Evolutionary conservation across 2,888 invertebrate species (phyloP), one percentile per base, ranked within the genome.

Genomic region (Listrodromus nycthemerus): DNA sequence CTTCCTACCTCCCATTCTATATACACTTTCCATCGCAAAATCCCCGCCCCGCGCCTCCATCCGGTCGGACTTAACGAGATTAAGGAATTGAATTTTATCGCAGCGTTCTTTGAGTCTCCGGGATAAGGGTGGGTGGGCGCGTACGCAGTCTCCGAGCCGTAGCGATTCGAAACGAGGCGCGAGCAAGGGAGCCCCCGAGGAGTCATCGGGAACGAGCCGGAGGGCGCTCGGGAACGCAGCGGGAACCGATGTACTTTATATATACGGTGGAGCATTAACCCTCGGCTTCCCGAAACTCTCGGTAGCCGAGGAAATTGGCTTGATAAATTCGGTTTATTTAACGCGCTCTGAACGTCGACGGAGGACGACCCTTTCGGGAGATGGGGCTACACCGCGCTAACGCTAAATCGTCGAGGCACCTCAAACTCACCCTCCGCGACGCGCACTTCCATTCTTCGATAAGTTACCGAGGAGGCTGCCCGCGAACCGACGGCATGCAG

Each of bases 311-410:
- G 71, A 77, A 80, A 80, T 80, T 77, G 77, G 80, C 83, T 83
- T 83, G 83, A 83, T 83, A 83, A 83, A 83, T 83, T 80, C 77
- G 69, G 80, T 80, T 83, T 83, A 83, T 83, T 80, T 77, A 83
- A 83, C 77, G 67, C 75, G 27, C 80, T 52, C 80, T 52, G 45
- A 41, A 69, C 76, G 73, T 63, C 69, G 77, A 55, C 77, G 74
- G 74, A 70, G 79, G 77, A 55, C 77, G 74, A 70, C 82, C 82
- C 80, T 80, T 80, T 41, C 66, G 80, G 80, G 76, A 67, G 71
- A 80, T 73, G 76, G 79, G 70, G 80, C 69, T 73, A 58, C 70
- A 63, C 66, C 48, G 27, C 41, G 70, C 50, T 58, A 82, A 83
- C 80, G 75, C 66, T 80, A 73, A 80, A 67, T 83, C 80, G 80